Base-by-base conservation (phyloP, 2,888 invertebrate genomes). In the Melinaea menophilus region DNA sequence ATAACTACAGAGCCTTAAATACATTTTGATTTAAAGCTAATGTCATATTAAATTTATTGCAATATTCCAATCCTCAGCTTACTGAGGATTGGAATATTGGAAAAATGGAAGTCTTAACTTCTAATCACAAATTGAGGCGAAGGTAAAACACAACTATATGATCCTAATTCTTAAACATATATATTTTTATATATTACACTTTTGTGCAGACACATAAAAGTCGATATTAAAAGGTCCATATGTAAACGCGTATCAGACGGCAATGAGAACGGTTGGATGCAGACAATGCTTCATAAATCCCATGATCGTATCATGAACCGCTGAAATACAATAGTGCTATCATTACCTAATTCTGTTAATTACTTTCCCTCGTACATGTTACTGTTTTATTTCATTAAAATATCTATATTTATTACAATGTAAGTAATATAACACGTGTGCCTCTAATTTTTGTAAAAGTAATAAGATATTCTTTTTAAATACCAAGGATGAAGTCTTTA, bases 241-340 rank as follows among this genome's bases (percentile, higher is more conserved):
- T 31, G 51, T 48, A 37, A 69, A 66, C 65, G 46, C 63, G 63
- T 64, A 64, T 72, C 70, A 75, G 78, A 78, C 80, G 79, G 79
- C 85, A 86, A 85, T 85, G 85, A 84, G 84, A 82, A 80, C 79
- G 68, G 71, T 67, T 69, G 71, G 55, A 70, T 64, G 70, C 76
- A 79, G 78, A 86, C 86, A 87, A 87, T 86, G 82, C 83, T 74
- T 81, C 81, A 85, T 87, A 86, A 86, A 86, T 86, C 77, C 77
- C 76, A 72, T 79, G 83, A 85, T 83, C 77, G 81, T 82, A 86
- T 84, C 83, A 77, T 80, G 79, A 82, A 84, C 79, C 81, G 78
- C 80, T 84, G 75, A 82, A 83, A 84, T 81, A 61, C 35, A 13
- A 58, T n/a, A 56, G 41, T 59, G 22, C 41, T 46, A 58, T 58